Evolutionary conservation across 2,797 vertebrate genomes (phyloP), one percentile per base, ranked within the genome.

Genomic region (Silurus aristotelis): DNA sequence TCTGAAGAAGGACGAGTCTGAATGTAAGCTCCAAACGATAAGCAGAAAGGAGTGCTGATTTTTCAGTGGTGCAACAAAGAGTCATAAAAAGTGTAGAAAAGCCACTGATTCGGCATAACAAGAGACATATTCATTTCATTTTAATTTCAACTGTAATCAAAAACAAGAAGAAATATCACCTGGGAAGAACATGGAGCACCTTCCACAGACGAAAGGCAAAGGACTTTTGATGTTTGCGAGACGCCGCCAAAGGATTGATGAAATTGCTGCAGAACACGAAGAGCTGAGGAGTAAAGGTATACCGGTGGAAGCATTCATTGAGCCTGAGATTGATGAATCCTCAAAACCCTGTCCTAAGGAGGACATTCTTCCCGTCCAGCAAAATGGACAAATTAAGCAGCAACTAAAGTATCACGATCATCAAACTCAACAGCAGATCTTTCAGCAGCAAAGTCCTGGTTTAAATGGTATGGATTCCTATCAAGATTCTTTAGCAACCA

Each of bases 201-300:
- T 99, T 86, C 95, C 96, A 86, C 96, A 97, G 83, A 97, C 94
- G 86, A 95, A 95, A 86, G 98, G 98, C 86, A 99, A 98, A 88
- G 98, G 98, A 22, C 96, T 96, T 67, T 89, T 97, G 90, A 98
- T 99, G 98, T 99, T 99, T 92, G 97, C 95, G 84, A 96, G 95
- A 89, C 95, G 97, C 17, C 95, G 97, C 89, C 97, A 98, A 92
- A 94, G 97, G 48, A 96, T 99, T 92, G 97, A 99, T 89, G 96
- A 97, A 90, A 95, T 99, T 71, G 86, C 95, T 2, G 96, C 96
- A 0, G 96, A 97, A 80, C 95, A 95, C 8, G 98, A 98, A 90
- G 97, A 97, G 91, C 90, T 94, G 89, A 95, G 93, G 88, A 89
- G 87, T 80, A 92, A 93, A 83, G 94, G 90, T 43, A 80, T 89